Evolutionary conservation across 2,888 invertebrate species (phyloP).

Genomic region (Caenorhabditis sinica): DNA sequence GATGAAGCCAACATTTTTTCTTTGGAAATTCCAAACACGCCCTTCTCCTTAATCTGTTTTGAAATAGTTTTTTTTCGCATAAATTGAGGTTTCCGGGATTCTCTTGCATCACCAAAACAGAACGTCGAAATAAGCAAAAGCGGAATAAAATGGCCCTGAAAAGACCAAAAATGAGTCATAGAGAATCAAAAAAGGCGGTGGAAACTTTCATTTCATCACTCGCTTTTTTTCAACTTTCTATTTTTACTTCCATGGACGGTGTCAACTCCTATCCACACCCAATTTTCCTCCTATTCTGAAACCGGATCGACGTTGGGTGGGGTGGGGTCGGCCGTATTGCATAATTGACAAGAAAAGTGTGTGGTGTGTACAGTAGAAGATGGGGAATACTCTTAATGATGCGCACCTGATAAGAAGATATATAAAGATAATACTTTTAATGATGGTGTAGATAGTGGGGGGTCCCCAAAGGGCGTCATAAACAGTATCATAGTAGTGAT

Average conservation of each 20-base stretch:
- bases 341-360: not conserved
- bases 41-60: slow-evolving; percentile 10
- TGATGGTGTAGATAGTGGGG: slow-evolving; percentile 11
- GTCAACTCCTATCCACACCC: slow-evolving; percentile 12
- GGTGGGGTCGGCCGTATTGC: not conserved
- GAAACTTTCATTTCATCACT: too few relatives aligned
- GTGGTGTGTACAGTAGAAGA: not conserved
- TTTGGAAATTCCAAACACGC: not conserved
- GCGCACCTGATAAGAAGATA: slow-evolving; percentile 24
- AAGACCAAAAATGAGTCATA: not conserved
- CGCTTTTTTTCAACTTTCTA: not conserved
- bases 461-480: slow-evolving; percentile 9
- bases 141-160: not conserved
- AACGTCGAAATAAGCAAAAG: not conserved
- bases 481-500: slow-evolving; percentile 5
- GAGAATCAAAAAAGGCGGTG: not conserved
- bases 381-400: not conserved
- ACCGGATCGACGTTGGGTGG: not conserved
- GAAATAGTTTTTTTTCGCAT: not conserved
- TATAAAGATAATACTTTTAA: slow-evolving; percentile 24
- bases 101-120: not conserved
- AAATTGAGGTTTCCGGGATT: not conserved
- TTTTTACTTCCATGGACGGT: not conserved
- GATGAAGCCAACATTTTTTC: not conserved
- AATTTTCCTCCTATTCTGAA: slow-evolving; percentile 4